These are phyloP conservation scores for Caenorhabditis doughertyi DNA, from an alignment of 2,888 invertebrate species.

Conservation along the genomic window DNA sequence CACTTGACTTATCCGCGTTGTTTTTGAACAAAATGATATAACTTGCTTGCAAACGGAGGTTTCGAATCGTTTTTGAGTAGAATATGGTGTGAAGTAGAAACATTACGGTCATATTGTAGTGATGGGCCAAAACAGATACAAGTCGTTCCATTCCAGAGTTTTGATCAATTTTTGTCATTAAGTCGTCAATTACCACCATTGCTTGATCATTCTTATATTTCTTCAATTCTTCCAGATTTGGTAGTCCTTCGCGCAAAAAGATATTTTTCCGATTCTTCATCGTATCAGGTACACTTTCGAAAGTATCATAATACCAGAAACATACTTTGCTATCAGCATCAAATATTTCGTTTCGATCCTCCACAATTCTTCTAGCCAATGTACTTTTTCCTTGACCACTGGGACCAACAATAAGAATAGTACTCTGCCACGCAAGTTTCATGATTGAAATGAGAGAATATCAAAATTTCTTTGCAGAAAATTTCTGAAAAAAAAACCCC, in stretches of 20 bases:
- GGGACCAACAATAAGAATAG: background rate
- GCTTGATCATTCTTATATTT: conserved; percentile 11
- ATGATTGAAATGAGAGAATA: background rate
- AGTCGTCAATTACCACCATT: conserved; percentile 18
- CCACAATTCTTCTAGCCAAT: background rate
- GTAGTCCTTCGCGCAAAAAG: conserved; percentile 6
- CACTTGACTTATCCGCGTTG: too few species aligned
- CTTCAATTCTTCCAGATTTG: conserved; percentile 28
- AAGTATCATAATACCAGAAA: conserved; percentile 27
- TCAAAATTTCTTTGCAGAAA: too few species aligned
- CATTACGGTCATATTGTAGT: too few species aligned
- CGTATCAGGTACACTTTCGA: conserved; percentile 24
- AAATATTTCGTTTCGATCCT: background rate
- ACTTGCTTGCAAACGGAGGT: too few species aligned
- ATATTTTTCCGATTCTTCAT: conserved; percentile 26
- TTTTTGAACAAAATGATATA: too few species aligned
- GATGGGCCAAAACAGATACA: too few species aligned
- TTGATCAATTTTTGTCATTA: conserved; percentile 30
- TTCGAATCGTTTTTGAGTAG: too few species aligned
- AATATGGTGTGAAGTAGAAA: too few species aligned
- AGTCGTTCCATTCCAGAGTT: too few species aligned
- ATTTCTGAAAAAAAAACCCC: too few species aligned
- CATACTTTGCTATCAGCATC: conserved; percentile 3
- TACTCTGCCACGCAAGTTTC: background rate
- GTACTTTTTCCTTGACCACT: background rate